Evolutionary conservation across 2,888 invertebrate genomes (phyloP).

Genomic region (Drosophila austrosaltans): DNA sequence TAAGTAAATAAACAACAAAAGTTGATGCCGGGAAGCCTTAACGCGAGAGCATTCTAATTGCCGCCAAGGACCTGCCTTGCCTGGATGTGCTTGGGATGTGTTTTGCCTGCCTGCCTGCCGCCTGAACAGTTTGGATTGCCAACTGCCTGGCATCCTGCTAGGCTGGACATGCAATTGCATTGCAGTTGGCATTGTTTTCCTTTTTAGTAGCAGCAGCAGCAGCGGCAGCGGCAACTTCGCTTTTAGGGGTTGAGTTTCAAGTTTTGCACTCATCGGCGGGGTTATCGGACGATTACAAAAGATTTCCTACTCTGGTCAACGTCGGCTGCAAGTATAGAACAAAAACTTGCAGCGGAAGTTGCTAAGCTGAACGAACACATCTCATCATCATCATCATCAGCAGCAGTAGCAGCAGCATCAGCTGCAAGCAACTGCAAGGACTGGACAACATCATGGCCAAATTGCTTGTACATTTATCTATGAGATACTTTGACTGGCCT

Average conservation of each 20-base stretch:
- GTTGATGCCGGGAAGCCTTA: slow-evolving; percentile 26
- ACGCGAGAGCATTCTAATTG: slow-evolving; percentile 64
- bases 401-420: neutral
- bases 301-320: slow-evolving; percentile 73
- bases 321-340: slow-evolving; percentile 38
- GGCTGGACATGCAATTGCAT: slow-evolving; percentile 77
- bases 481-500: slow-evolving; percentile 55
- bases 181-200: slow-evolving; percentile 57
- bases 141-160: slow-evolving; percentile 63
- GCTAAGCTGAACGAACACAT: slow-evolving; percentile 31
- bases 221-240: neutral
- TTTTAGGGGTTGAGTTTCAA: slow-evolving; percentile 72
- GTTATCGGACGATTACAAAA: slow-evolving; percentile 80
- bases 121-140: neutral
- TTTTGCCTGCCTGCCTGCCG: neutral
- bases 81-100: slow-evolving; percentile 4
- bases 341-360: slow-evolving; percentile 71
- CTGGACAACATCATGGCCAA: neutral
- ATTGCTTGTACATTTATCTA: slow-evolving; percentile 60
- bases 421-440: slow-evolving; percentile 33
- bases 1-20: slow-evolving; percentile 69
- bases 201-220: slow-evolving; percentile 26
- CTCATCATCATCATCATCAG: neutral
- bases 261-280: slow-evolving; percentile 60
- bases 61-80: slow-evolving; percentile 69